Evolutionary conservation across 2,888 invertebrate genomes (phyloP).

Genomic region (Cantharis lateralis): DNA sequence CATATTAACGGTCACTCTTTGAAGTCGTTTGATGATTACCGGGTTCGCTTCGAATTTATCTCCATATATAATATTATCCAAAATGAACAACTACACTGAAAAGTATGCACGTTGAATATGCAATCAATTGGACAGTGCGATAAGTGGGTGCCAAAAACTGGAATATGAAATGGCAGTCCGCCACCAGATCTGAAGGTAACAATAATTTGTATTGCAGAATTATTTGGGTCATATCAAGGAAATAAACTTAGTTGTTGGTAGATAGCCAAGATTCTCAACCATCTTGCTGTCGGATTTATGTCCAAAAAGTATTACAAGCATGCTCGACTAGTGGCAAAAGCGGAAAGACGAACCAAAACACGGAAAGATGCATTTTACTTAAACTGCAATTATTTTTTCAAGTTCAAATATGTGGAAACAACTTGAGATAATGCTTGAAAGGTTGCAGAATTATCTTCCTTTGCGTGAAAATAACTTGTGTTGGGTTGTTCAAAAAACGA

Average conservation of each 20-base stretch:
- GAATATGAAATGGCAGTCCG: not conserved
- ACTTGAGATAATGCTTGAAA: not conserved
- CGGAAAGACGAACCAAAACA: not conserved
- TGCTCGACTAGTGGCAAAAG: not conserved
- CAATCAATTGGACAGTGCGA: not conserved
- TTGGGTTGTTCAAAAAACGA: not conserved
- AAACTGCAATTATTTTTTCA: not conserved
- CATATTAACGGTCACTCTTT: not conserved
- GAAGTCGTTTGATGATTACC: not conserved
- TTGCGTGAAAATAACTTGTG: not conserved
- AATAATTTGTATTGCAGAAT: not conserved
- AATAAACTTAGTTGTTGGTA: not conserved
- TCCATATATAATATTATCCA: not conserved
- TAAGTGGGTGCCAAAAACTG: not conserved
- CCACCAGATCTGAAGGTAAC: not conserved
- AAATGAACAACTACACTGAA: not conserved
- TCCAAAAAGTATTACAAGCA: not conserved
- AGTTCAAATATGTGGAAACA: not conserved
- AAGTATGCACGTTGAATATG: not conserved
- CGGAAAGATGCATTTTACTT: not conserved
- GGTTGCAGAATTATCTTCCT: not conserved
- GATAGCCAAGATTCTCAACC: not conserved
- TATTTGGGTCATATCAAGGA: not conserved
- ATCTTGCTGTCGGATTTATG: not conserved
- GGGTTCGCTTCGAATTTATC: not conserved